Percentiles rank a stretch among this genome's conserved stretches.
These are phyloP conservation scores for Fragum whitleyi DNA, from an alignment of 2,888 invertebrate genomes.

Conservation along the genomic window DNA sequence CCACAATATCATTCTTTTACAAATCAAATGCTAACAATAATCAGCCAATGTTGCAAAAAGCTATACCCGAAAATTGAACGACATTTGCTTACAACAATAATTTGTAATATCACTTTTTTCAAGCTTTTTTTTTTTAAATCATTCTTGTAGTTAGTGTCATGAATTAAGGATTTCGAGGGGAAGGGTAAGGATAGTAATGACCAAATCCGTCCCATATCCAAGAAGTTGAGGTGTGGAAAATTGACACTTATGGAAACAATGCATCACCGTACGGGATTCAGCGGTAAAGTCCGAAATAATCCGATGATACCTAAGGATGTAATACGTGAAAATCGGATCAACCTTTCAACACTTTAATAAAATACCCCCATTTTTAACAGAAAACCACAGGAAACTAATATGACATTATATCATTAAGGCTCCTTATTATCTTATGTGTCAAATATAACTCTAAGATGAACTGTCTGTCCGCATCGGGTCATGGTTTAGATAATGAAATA, in stretches of 20 bases:
- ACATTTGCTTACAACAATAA: too few species aligned
- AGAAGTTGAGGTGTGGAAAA: constrained; percentile 22
- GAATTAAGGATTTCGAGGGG: too few species aligned
- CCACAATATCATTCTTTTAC: too few species aligned
- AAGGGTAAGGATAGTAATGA: constrained; percentile 1
- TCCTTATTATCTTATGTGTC: neutral
- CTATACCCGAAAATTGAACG: too few species aligned
- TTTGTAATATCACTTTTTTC: too few species aligned
- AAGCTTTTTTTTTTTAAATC: too few species aligned
- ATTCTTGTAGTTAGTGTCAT: too few species aligned
- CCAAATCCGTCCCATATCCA: constrained; percentile 20
- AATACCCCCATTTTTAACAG: constrained; percentile 22
- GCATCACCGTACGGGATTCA: constrained; percentile 5
- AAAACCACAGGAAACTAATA: constrained; percentile 12
- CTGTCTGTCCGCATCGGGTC: too few species aligned
- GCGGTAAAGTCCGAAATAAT: constrained; percentile 46
- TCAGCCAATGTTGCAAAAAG: too few species aligned
- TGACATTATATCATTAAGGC: constrained; percentile 10
- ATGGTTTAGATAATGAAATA: too few species aligned
- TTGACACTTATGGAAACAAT: constrained; percentile 19
- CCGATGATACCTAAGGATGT: constrained; percentile 17
- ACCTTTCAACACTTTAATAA: constrained; percentile 57
- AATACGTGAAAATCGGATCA: constrained; percentile 57
- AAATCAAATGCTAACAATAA: too few species aligned
- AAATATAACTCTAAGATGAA: neutral